A percentile compares a stretch with the other conserved stretches of the same genome.
Evolutionary conservation across 2,797 vertebrate genomes (phyloP).

Genomic region (Botia kubotai): DNA sequence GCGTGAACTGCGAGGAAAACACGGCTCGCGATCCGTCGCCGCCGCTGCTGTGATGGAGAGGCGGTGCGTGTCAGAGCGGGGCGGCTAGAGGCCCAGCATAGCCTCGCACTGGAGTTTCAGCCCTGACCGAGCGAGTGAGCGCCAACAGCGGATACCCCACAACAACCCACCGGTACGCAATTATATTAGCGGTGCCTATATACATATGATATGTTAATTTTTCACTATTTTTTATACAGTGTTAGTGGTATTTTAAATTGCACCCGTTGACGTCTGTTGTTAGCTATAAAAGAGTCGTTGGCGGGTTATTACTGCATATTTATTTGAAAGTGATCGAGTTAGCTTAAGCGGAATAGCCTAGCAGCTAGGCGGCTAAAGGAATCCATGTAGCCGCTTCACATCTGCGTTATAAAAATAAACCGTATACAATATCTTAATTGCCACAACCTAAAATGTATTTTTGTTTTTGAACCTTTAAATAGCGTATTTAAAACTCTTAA

Average conservation of each 20-base stretch:
- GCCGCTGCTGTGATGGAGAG: constrained; percentile 57
- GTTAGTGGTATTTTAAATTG: background rate
- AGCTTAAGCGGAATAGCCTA: constrained; percentile 22
- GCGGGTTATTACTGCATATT: constrained; percentile 6
- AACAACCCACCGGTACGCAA: constrained; percentile 14
- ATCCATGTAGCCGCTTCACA: background rate
- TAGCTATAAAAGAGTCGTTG: background rate
- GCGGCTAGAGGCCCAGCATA: constrained; percentile 59
- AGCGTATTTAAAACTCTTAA: too few relatives aligned
- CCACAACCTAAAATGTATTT: background rate
- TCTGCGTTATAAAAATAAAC: background rate
- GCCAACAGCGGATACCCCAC: constrained; percentile 25
- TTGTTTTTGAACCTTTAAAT: background rate
- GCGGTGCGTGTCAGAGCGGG: constrained; percentile 52
- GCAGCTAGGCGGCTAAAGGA: constrained; percentile 37
- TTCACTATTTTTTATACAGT: background rate
- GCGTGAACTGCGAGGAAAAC: constrained; percentile 35
- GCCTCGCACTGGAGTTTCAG: constrained; percentile 49
- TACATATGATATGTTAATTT: background rate
- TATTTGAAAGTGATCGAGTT: constrained; percentile 29
- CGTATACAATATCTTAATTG: background rate
- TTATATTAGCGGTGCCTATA: background rate
- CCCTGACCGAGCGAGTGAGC: background rate
- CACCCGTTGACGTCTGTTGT: background rate
- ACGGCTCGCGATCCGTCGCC: constrained; percentile 30